Base-by-base conservation (phyloP, 2,113 vertebrate species). In the Etia nguti region DNA sequence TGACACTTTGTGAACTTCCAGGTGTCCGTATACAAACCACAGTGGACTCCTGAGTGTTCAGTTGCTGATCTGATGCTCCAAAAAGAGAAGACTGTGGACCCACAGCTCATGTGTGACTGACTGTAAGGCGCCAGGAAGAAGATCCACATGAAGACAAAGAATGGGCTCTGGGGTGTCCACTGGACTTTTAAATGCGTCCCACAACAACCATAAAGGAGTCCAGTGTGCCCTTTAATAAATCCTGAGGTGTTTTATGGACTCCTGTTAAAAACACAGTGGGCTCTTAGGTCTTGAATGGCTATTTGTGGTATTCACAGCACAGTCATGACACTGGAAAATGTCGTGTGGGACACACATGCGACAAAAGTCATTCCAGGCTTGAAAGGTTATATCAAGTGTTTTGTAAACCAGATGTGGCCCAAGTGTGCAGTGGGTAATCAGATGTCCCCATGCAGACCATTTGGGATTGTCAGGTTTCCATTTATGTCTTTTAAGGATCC, bases 91-190 rank as follows among this genome's bases (percentile, higher is more conserved):
- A 8, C n/a, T 0, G 20, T 24, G 36, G 34, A 41, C 7, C 7
- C 62, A 43, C 62, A 43, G 62, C 11, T 5, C 1, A 6, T n/a
- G 36, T 0, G 62, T 16, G n/a, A 70, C 36, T 24, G 65, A 70
- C 36, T 70, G 7, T 70, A 70, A 22, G 20, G 60, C n/a, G 34
- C 10, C 60, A 0, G 60, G 60, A 22, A 65, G 60, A 38, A 65
- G 38, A 65, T 22, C 60, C 34, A n/a, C 60, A n/a, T 65, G 4
- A 9, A 41, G 62, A 15, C 41, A 68, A 41, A 68, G 60, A 68
- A 68, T 0, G 62, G 0, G 34, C 18, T n/a, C 59, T 62, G 6
- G 0, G 59, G 18, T 36, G 31, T 65, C 60, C 31, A 38, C 60
- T 65, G 31, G 60, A 8, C 60, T n/a, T 65, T 65, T 65, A 65